phyloP scores from a whole-genome alignment of 2,797 vertebrate species.

The Periparus ater region DNA sequence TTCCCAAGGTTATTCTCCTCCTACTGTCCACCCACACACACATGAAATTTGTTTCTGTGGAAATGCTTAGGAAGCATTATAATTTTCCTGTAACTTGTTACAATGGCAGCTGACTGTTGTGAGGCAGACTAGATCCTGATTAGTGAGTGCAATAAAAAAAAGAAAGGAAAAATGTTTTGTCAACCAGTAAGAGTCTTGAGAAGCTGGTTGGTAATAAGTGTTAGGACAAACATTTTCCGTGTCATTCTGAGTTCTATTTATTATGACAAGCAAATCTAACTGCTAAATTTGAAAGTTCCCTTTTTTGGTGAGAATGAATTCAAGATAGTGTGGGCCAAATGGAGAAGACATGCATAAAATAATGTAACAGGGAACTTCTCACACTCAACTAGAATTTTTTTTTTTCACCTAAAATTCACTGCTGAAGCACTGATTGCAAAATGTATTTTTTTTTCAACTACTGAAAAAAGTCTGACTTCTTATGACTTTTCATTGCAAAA shows the following conservation, averaged over 20 bases:
- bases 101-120: constrained; percentile 44
- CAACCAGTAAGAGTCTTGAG: neutral
- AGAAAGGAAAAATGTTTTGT: neutral
- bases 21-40: constrained; percentile 54
- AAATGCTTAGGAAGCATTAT: constrained; percentile 72
- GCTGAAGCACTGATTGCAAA: neutral
- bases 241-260: neutral
- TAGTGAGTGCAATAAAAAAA: neutral
- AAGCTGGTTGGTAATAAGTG: neutral
- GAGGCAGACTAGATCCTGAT: constrained; percentile 23
- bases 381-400: neutral
- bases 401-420: neutral
- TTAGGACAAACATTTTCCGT: neutral
- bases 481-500: neutral
- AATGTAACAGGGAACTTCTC: neutral
- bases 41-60: constrained; percentile 69
- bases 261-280: neutral
- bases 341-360: neutral
- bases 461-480: neutral
- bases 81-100: constrained; percentile 67
- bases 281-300: neutral
- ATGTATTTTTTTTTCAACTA: neutral
- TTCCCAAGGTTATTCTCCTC: constrained; percentile 72
- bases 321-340: neutral
- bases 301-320: neutral